phyloP scores from a whole-genome alignment of 1,140 invertebrate genomes.

The Mactra quadrangularis region DNA sequence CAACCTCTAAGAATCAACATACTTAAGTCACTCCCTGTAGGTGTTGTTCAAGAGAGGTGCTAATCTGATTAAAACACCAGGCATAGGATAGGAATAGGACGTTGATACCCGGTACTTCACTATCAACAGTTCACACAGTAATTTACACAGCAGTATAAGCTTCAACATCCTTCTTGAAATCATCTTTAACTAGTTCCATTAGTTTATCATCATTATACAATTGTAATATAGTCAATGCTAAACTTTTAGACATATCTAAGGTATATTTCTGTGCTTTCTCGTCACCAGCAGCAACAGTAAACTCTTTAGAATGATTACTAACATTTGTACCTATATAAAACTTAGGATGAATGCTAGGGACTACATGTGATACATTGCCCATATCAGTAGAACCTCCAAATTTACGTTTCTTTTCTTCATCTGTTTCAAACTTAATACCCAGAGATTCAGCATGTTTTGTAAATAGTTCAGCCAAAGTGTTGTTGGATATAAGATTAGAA shows the following conservation, averaged over 20 bases:
- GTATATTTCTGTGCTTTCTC: slow-evolving; percentile 73
- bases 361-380: slow-evolving; percentile 82
- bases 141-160: neutral
- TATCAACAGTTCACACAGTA: too few relatives aligned
- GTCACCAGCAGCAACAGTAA: slow-evolving; percentile 71
- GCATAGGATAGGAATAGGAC: too few relatives aligned
- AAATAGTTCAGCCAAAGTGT: slow-evolving; percentile 69
- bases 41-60: too few relatives aligned
- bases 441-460: slow-evolving; percentile 67
- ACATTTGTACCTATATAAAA: slow-evolving; percentile 77
- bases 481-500: slow-evolving; percentile 71
- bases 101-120: too few relatives aligned
- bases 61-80: too few relatives aligned
- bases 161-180: slow-evolving; percentile 59
- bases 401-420: slow-evolving; percentile 62
- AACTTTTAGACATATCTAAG: slow-evolving; percentile 72
- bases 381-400: slow-evolving; percentile 75
- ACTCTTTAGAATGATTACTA: slow-evolving; percentile 76
- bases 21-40: too few relatives aligned
- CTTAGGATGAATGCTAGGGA: slow-evolving; percentile 82
- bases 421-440: slow-evolving; percentile 66
- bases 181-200: slow-evolving; percentile 52
- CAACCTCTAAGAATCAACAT: too few relatives aligned
- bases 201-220: slow-evolving; percentile 60
- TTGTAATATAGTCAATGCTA: slow-evolving; percentile 77